Percentiles rank a stretch among this genome's conserved stretches.
Evolutionary conservation across 1,140 invertebrate genomes (phyloP).

Genomic region (Habropoda laboriosa): DNA sequence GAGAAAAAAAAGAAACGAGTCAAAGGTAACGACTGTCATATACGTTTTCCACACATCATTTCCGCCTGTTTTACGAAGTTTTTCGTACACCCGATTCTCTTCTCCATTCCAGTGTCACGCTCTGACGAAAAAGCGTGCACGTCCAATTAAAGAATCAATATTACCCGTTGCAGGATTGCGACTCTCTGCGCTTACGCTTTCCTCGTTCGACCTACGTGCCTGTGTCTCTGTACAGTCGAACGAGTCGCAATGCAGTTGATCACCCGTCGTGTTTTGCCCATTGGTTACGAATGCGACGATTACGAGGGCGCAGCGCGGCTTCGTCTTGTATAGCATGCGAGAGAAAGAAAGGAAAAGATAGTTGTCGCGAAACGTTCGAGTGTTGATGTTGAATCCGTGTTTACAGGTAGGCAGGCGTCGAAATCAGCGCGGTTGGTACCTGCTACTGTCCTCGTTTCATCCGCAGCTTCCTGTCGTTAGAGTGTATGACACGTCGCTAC

Average conservation of each 20-base stretch:
- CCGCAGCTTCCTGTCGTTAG: slow-evolving; percentile 56
- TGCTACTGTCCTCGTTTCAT: slow-evolving; percentile 62
- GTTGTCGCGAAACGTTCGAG: background rate
- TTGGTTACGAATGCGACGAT: too few relatives aligned
- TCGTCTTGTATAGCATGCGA: too few relatives aligned
- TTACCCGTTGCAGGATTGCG: background rate
- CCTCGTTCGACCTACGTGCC: background rate
- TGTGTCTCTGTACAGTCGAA: background rate
- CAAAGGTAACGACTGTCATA: slow-evolving; percentile 21
- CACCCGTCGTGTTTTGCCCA: background rate
- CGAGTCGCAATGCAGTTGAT: background rate
- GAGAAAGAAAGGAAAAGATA: too few relatives aligned
- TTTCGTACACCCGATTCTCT: too few relatives aligned
- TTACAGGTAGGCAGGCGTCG: slow-evolving; percentile 60
- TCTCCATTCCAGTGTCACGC: too few relatives aligned
- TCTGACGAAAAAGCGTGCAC: too few relatives aligned
- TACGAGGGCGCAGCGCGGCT: too few relatives aligned
- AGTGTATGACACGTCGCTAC: slow-evolving; percentile 58
- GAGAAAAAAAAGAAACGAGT: slow-evolving; percentile 10
- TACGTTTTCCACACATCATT: background rate
- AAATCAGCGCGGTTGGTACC: slow-evolving; percentile 47
- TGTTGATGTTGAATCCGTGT: slow-evolving; percentile 57
- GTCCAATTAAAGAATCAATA: too few relatives aligned
- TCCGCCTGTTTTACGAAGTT: background rate
- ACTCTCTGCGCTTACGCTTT: background rate